Base-by-base conservation (phyloP, 23 tunicate genomes). In the Ciona savignyi region DNA sequence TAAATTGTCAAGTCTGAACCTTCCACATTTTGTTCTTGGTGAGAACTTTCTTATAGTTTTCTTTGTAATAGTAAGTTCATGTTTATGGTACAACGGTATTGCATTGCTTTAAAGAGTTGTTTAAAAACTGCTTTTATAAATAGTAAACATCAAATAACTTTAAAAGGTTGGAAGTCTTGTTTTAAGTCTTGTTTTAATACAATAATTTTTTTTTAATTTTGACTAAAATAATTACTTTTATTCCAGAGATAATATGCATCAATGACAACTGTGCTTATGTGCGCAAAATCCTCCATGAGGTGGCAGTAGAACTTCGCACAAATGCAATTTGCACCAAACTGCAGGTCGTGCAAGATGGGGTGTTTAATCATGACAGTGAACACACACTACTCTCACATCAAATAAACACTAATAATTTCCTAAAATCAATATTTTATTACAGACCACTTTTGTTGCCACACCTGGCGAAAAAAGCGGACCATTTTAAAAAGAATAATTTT, bases 241-340 rank as follows among this genome's bases (percentile, higher is more conserved):
- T 56, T 74, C 26, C 78, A 87, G 95, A 87, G 62, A 61, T 82
- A 0, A 72, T 84, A 0, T 77, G 83, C 73, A 23, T 88, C 19
- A 66, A 77, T 25, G 96, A 88, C 61, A 70, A 81, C 34, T 83
- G 96, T 34, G 34, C 32, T 33, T 79, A 34, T 34, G 2, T 91
- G 29, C 65, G 97, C 51, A 34, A 63, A 56, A n/a, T 91, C 22
- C 72, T 91, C 15, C 86, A 91, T 42, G 81, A 83, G 33, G 51
- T 91, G 29, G 97, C 86, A 11, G 29, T 42, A 33, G 74, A 65
- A 25, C 61, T 91, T 30, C 32, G 56, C 23, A 78, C 97, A 20
- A 29, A 71, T 29, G 97, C 97, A 0, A 75, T 91, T 31, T 85
- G 91, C 63, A 91, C 91, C 2, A 60, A 80, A 21, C 68, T 91